Evolutionary conservation across 2,888 invertebrate species (phyloP).

Genomic region (Dusona sp.): DNA sequence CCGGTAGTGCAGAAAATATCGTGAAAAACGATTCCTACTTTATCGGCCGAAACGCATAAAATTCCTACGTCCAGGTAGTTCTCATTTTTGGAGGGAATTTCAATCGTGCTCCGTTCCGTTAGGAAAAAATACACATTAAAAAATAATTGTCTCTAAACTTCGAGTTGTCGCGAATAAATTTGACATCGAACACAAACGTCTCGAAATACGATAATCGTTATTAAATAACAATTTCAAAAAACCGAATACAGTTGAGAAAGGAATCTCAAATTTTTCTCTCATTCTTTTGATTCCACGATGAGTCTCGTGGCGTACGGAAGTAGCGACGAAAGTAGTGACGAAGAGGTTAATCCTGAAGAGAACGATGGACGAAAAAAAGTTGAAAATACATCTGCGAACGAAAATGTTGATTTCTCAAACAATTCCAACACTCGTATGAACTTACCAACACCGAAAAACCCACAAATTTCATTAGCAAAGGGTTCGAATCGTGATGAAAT

Average conservation of each 20-base stretch:
- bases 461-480: not conserved
- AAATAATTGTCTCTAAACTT: not conserved
- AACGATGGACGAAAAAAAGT: conserved; percentile 24
- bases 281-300: conserved; percentile 70
- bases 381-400: not conserved
- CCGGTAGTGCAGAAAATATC: not conserved
- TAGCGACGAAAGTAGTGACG: conserved; percentile 81
- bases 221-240: not conserved
- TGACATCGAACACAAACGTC: not conserved
- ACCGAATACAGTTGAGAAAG: not conserved
- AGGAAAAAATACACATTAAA: not conserved
- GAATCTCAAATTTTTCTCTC: too few relatives aligned
- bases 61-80: conserved; percentile 15
- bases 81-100: not conserved
- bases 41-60: not conserved
- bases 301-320: conserved; percentile 82
- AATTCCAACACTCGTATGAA: conserved; percentile 18
- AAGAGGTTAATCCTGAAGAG: conserved; percentile 72
- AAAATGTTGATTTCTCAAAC: conserved; percentile 22
- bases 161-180: not conserved
- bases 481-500: not conserved
- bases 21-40: not conserved
- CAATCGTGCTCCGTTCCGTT: too few relatives aligned
- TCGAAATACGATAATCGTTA: not conserved
- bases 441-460: conserved; percentile 51